Evolutionary conservation across 2,797 vertebrate genomes (phyloP).

Genomic region (Cottoperca gobio): DNA sequence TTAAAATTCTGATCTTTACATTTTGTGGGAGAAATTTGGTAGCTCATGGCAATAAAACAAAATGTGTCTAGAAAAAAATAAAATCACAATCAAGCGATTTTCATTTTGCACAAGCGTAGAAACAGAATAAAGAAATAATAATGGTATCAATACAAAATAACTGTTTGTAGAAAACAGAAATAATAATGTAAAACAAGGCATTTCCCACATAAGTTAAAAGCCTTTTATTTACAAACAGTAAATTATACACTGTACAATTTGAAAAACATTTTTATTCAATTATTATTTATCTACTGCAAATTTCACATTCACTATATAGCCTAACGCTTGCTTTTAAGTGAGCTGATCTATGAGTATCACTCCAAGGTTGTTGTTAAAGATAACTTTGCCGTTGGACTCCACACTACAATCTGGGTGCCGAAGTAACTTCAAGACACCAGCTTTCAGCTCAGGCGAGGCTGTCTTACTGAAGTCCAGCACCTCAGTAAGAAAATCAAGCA

Average conservation of each 20-base stretch:
- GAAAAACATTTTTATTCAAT: too few species aligned
- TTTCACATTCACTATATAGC: neutral
- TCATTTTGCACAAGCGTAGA: neutral
- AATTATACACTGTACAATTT: neutral
- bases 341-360: conserved; percentile 85
- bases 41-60: neutral
- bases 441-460: conserved; percentile 87
- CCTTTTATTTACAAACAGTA: neutral
- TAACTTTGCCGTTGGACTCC: conserved; percentile 84
- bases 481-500: conserved; percentile 95
- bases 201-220: neutral
- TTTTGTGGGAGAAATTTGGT: neutral
- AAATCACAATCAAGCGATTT: neutral
- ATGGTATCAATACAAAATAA: neutral
- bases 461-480: conserved; percentile 86
- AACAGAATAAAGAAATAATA: neutral
- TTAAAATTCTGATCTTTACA: conserved; percentile 10
- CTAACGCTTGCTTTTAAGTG: neutral
- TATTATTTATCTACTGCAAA: neutral
- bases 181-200: neutral
- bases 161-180: neutral
- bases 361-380: conserved; percentile 91
- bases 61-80: neutral
- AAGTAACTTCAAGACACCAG: conserved; percentile 85
- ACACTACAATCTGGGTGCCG: conserved; percentile 87